These are phyloP conservation scores for Chauna torquata DNA, from an alignment of 2,113 vertebrate species.

Conservation along the genomic window DNA sequence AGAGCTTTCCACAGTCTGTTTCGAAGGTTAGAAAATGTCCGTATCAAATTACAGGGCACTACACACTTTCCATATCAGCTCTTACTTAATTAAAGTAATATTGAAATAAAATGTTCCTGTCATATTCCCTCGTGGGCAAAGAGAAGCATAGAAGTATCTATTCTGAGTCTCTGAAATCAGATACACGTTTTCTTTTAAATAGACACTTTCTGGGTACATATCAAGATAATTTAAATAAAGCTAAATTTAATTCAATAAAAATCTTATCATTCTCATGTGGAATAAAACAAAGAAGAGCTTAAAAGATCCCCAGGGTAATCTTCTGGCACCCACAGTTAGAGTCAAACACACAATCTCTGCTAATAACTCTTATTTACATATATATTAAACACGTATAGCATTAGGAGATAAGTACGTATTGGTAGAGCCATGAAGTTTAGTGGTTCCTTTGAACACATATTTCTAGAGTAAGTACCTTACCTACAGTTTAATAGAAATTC, in stretches of 20 bases:
- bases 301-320: slow-evolving; percentile 37
- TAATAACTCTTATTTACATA: slow-evolving; percentile 68
- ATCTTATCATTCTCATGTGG: slow-evolving; percentile 15
- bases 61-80: slow-evolving; percentile 25
- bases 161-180: slow-evolving; percentile 20
- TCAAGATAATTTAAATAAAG: slow-evolving; percentile 51
- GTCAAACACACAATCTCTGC: slow-evolving; percentile 48
- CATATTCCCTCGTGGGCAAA: not conserved
- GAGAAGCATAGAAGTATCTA: not conserved
- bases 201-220: not conserved
- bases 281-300: slow-evolving; percentile 56
- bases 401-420: slow-evolving; percentile 50
- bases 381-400: slow-evolving; percentile 42
- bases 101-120: slow-evolving; percentile 10
- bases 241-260: slow-evolving; percentile 43
- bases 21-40: slow-evolving; percentile 2
- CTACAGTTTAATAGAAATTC: slow-evolving; percentile 42
- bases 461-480: slow-evolving; percentile 39
- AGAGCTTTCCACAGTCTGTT: not conserved
- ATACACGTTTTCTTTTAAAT: slow-evolving; percentile 18
- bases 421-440: slow-evolving; percentile 52
- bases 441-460: slow-evolving; percentile 24
- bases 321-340: not conserved
- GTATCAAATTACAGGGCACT: slow-evolving; percentile 10
- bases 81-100: slow-evolving; percentile 47